phyloP scores from a whole-genome alignment of 2,113 vertebrate genomes.

The Gobius niger region DNA sequence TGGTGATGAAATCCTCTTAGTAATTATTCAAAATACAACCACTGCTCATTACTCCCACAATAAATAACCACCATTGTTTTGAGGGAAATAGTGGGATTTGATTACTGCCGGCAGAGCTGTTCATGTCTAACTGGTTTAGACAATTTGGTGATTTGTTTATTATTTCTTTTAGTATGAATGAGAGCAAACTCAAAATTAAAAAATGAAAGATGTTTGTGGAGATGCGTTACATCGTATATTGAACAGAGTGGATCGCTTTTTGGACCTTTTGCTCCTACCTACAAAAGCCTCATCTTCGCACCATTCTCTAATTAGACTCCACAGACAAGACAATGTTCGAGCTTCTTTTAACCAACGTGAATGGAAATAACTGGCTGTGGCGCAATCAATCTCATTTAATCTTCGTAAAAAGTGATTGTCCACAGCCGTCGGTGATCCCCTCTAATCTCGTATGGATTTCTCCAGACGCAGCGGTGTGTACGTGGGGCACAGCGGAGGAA shows the following conservation, averaged over 20 bases:
- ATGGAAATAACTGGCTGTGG: constrained; percentile 32
- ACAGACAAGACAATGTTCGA: constrained; percentile 2
- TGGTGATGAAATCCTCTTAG: background rate
- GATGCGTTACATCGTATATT: no score
- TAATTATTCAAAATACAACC: constrained; percentile 2
- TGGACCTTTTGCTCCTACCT: no score
- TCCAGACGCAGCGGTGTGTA: background rate
- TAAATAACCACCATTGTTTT: background rate
- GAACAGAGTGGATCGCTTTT: no score
- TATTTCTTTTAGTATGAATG: no score
- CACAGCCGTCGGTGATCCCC: constrained; percentile 51
- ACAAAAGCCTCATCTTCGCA: background rate
- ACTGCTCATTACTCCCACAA: background rate
- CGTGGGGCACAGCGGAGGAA: no score
- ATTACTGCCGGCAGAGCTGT: background rate
- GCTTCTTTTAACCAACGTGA: constrained; percentile 28
- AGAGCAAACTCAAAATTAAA: no score
- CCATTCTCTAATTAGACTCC: constrained; percentile 12
- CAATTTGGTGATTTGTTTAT: no score
- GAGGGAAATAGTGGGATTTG: no score
- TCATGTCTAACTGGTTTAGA: background rate
- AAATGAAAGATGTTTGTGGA: no score
- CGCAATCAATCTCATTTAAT: constrained; percentile 54
- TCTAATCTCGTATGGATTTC: constrained; percentile 39
- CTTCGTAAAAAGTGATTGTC: constrained; percentile 61